Base-by-base conservation (phyloP, 2,888 invertebrate genomes). In the Polylopha cassiicola region DNA sequence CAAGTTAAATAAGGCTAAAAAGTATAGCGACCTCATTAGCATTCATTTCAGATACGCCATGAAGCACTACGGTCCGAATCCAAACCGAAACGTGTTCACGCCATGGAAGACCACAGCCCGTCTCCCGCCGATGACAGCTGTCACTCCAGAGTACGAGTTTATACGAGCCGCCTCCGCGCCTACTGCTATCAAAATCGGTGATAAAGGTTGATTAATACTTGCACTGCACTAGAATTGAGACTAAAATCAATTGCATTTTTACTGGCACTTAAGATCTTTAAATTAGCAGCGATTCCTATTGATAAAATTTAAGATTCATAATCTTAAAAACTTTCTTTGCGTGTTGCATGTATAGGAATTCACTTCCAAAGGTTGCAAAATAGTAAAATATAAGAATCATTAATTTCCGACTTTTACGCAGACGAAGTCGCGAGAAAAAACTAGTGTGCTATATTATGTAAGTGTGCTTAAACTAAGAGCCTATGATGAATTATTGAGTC, bases 21-120 rank as follows among this genome's bases (percentile, higher is more conserved):
- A 24, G 10, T 11, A 23, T 15, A 21, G 13, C 27, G 28, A 16
- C 26, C 26, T 30, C 22, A 17, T 6, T 23, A 18, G 8, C 17
- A 14, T 6, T 45, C 2, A 28, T 53, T 59, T 4, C 65, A 82
- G 82, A 52, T 80, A 73, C 44, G 61, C 77, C 17, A 51, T 79
- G 33, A 79, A 79, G 43, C 75, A 76, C 46, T 66, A 55, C 48
- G 58, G 52, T n/a, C 62, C 66, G 7, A 39, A 34, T 31, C 57
- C 55, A 3, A 62, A 62, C 3, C 65, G 69, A 10, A 68, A 65
- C 43, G 52, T 72, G 9, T 65, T 61, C 43, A 56, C 57, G 0
- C 66, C 65, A 0, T 80, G 78, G 81, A 75, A 73, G 63, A 74
- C 72, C 5, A 69, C 77, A 2, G 52, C 63, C 1, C 62, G 68